Conservation (phyloP, 2,797 vertebrate genomes). For the Momotus momota region DNA sequence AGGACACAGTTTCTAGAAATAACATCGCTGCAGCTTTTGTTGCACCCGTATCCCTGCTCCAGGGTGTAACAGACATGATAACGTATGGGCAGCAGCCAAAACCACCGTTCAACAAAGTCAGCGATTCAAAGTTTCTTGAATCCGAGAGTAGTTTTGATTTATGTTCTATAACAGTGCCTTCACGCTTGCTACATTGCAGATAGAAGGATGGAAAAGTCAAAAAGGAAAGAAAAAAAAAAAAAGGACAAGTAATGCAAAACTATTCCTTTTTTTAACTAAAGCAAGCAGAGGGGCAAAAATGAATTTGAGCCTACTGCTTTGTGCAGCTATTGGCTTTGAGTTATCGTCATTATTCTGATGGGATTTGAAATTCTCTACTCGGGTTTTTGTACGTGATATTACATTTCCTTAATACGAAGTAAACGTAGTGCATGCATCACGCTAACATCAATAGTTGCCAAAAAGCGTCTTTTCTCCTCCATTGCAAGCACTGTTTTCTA, state of each 20-base stretch:
- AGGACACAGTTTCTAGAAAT: neutral
- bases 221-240: no score
- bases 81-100: neutral
- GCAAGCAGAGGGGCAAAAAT: neutral
- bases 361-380: neutral
- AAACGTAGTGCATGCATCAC: neutral
- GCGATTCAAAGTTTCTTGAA: neutral
- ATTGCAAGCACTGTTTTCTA: neutral
- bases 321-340: neutral
- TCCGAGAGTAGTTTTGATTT: neutral
- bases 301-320: neutral
- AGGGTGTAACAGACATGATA: neutral
- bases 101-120: neutral
- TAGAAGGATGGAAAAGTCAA: rapidly evolving
- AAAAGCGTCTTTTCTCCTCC: neutral
- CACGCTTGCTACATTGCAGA: neutral
- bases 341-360: rapidly evolving
- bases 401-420: neutral
- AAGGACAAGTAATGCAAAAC: neutral
- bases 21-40: neutral
- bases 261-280: neutral
- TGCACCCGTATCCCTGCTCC: neutral
- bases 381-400: neutral
- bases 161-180: neutral
- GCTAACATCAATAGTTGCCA: neutral